phyloP scores from a whole-genome alignment of 2,797 vertebrate species.

The Natrix natrix region DNA sequence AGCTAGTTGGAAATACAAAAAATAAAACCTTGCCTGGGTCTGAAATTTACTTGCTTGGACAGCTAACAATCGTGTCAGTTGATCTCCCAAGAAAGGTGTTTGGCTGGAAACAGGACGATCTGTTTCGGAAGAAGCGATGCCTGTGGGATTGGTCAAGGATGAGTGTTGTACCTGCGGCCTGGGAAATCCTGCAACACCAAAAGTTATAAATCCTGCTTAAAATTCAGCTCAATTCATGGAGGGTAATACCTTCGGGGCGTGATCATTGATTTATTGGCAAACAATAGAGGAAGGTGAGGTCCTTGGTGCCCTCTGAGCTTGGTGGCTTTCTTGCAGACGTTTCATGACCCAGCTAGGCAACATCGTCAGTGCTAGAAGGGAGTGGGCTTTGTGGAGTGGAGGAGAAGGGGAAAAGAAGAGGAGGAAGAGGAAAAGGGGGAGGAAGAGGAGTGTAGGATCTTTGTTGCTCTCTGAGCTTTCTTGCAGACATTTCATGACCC shows the following conservation, averaged over 20 bases:
- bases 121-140: fast-evolving
- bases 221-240: not conserved
- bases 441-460: not conserved
- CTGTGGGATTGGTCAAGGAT: fast-evolving
- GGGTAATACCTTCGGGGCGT: not conserved
- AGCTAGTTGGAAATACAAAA: too few relatives aligned
- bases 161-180: not conserved
- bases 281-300: not conserved
- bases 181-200: constrained; percentile 39
- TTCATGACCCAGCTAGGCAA: not conserved
- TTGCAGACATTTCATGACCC: too few relatives aligned
- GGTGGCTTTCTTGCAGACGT: not conserved
- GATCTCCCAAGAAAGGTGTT: constrained; percentile 29
- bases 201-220: not conserved
- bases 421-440: not conserved
- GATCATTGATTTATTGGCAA: not conserved
- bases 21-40: constrained; percentile 67
- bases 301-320: not conserved
- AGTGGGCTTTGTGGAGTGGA: not conserved
- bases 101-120: not conserved
- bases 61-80: constrained; percentile 62
- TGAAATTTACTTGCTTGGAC: constrained; percentile 72
- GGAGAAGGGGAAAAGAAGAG: not conserved
- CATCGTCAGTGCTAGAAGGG: not conserved
- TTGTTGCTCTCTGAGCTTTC: too few relatives aligned